These are phyloP conservation scores for Nyleta sp. DNA, from an alignment of 2,888 invertebrate species.

Conservation along the genomic window DNA sequence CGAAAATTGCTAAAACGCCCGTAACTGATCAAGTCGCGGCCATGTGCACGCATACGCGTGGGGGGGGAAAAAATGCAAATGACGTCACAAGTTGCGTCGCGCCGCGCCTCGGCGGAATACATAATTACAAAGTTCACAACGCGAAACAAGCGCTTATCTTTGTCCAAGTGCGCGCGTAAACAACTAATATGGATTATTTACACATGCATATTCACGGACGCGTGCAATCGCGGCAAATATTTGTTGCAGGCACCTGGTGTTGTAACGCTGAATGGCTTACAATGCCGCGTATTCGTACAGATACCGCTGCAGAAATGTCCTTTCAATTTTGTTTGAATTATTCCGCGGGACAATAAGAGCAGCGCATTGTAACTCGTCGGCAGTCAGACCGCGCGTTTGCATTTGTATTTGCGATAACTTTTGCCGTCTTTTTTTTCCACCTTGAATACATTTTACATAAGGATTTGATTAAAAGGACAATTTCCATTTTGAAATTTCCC, in stretches of 20 bases:
- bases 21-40: too few relatives aligned
- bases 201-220: slow-evolving; percentile 36
- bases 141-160: slow-evolving; percentile 45
- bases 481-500: too few relatives aligned
- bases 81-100: not conserved
- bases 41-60: too few relatives aligned
- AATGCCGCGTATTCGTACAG: slow-evolving; percentile 27
- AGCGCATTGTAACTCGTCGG: slow-evolving; percentile 34
- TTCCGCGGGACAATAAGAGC: slow-evolving; percentile 47
- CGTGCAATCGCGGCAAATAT: slow-evolving; percentile 47
- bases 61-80: slow-evolving; percentile 2
- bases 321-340: slow-evolving; percentile 59
- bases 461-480: too few relatives aligned
- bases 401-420: slow-evolving; percentile 34
- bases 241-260: slow-evolving; percentile 33
- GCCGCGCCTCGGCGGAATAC: slow-evolving; percentile 7
- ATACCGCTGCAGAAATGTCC: slow-evolving; percentile 51
- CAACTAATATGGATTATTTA: slow-evolving; percentile 55
- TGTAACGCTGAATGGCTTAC: slow-evolving; percentile 46
- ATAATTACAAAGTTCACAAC: slow-evolving; percentile 45
- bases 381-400: slow-evolving; percentile 21
- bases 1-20: too few relatives aligned
- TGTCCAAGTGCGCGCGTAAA: slow-evolving; percentile 36
- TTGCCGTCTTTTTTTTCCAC: slow-evolving; percentile 3
- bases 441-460: not conserved